Evolutionary conservation across 2,113 vertebrate species (phyloP).

Genomic region (Sigmodon hispidus): DNA sequence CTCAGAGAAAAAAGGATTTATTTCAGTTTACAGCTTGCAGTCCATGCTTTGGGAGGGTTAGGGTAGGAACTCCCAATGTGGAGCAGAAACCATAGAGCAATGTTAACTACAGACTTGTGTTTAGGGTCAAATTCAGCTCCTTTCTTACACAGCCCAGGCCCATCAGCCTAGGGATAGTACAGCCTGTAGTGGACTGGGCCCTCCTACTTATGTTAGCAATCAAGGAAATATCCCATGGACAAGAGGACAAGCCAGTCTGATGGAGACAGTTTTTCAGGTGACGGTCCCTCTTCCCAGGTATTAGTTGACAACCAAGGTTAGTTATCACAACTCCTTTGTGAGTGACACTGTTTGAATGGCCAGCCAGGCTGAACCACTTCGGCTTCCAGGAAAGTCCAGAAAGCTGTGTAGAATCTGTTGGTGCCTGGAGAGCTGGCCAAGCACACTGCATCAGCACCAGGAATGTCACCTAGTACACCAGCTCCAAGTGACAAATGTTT

Average conservation of each 20-base stretch:
- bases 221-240: neutral
- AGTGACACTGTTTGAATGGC: constrained; percentile 73
- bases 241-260: neutral
- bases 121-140: neutral
- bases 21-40: neutral
- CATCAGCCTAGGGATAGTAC: neutral
- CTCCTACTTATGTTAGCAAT: neutral
- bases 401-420: constrained; percentile 51
- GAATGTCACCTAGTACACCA: constrained; percentile 71
- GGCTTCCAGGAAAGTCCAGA: neutral
- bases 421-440: constrained; percentile 71
- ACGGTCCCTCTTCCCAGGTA: neutral
- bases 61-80: neutral
- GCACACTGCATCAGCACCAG: constrained; percentile 49
- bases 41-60: neutral
- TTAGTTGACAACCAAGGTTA: neutral
- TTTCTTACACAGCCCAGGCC: neutral
- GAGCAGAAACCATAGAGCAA: neutral
- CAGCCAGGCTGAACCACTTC: constrained; percentile 64
- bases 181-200: neutral
- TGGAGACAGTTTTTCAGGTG: neutral
- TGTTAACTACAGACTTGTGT: neutral
- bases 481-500: constrained; percentile 67
- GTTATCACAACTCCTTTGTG: neutral
- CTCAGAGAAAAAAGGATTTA: neutral